These are phyloP conservation scores for Aphrocallistes beatrix DNA, from an alignment of 37 sponge, comb jelly and placozoan genomes.

Conservation along the genomic window DNA sequence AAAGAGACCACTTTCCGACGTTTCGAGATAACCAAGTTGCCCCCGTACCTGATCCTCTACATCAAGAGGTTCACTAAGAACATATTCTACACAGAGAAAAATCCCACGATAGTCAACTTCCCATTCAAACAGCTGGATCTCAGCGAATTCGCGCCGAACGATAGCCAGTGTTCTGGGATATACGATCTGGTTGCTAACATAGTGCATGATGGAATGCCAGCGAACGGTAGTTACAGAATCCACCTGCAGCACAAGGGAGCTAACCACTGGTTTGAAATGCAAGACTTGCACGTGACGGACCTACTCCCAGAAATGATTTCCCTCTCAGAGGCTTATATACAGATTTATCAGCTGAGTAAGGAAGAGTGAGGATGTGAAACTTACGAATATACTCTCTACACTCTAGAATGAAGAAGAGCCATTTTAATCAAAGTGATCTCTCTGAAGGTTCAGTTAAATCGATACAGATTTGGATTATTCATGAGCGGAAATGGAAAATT, in stretches of 20 bases:
- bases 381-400: too few relatives aligned
- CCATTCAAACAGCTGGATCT: conserved; percentile 90
- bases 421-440: too few relatives aligned
- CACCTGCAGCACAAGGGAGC: conserved; percentile 77
- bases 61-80: conserved; percentile 95
- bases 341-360: conserved; percentile 46
- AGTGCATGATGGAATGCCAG: conserved; percentile 82
- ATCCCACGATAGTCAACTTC: conserved; percentile 97
- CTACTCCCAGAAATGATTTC: conserved; percentile 95
- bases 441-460: too few relatives aligned
- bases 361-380: too few relatives aligned
- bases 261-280: conserved; percentile 89
- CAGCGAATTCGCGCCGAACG: conserved; percentile 78
- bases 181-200: conserved; percentile 93
- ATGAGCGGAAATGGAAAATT: too few relatives aligned
- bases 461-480: too few relatives aligned
- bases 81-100: conserved; percentile 93
- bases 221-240: conserved; percentile 73
- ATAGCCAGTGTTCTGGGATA: conserved; percentile 50
- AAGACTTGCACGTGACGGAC: conserved; percentile 94
- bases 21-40: conserved; percentile 81
- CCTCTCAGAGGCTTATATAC: conserved; percentile 90
- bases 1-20: conserved; percentile 68
- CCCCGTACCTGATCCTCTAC: conserved; percentile 81
- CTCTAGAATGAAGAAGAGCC: too few relatives aligned